Percentiles rank a stretch among this genome's conserved stretches.
phyloP scores from a whole-genome alignment of 1,140 invertebrate species.

The Procambarus virginalis region DNA sequence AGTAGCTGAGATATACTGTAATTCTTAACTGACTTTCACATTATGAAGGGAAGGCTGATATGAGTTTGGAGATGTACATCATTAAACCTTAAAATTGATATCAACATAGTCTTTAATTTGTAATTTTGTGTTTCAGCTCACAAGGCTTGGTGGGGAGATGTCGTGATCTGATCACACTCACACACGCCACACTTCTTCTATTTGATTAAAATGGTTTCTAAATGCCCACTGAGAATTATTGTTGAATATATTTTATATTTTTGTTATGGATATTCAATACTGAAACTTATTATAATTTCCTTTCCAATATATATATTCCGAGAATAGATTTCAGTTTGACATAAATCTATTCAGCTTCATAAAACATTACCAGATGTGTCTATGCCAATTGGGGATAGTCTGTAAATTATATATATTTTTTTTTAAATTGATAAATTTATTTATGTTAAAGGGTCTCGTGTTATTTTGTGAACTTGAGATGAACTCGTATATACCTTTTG shows the following conservation, averaged over 20 bases:
- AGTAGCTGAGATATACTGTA: neutral
- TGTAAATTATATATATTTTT: no score
- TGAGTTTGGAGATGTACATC: neutral
- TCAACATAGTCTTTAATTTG: neutral
- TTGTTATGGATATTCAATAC: neutral
- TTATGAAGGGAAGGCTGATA: neutral
- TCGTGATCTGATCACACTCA: conserved; percentile 28
- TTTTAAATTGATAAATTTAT: no score
- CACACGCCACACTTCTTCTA: neutral
- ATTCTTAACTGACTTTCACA: neutral
- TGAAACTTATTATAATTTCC: neutral
- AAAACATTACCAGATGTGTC: no score
- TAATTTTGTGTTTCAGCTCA: conserved; percentile 48
- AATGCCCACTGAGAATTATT: neutral
- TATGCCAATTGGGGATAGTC: no score
- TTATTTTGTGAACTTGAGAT: no score
- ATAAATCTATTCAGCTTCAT: no score
- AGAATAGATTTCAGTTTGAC: neutral
- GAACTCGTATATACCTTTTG: no score
- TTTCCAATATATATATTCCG: neutral
- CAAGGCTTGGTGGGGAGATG: conserved; percentile 53
- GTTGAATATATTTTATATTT: neutral
- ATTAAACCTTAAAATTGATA: neutral
- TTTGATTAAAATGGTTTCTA: neutral
- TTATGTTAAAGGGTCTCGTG: no score